Percentiles rank a stretch among this genome's conserved stretches.
Conservation (phyloP, 2,888 invertebrate genomes). For the Melikaiella ostensackeni region DNA sequence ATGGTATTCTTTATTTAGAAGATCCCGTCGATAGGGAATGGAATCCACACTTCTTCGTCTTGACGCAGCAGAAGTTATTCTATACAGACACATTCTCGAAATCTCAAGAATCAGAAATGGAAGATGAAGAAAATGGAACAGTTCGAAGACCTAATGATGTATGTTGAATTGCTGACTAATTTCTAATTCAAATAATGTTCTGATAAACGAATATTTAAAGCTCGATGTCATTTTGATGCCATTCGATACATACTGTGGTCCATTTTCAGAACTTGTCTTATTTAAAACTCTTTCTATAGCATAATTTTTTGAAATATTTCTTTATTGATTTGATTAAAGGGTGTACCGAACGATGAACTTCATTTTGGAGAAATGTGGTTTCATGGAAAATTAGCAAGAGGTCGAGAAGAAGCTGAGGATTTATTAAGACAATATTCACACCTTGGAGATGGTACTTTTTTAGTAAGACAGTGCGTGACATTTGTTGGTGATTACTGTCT, state of each 20-base stretch:
- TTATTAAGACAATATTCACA: slow-evolving; percentile 86
- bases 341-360: slow-evolving; percentile 90
- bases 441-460: slow-evolving; percentile 93
- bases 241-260: too few relatives aligned
- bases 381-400: slow-evolving; percentile 90
- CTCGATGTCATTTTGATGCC: too few relatives aligned
- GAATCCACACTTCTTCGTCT: slow-evolving; percentile 95
- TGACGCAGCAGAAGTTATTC: slow-evolving; percentile 92
- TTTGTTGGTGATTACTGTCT: slow-evolving; percentile 97
- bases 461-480: slow-evolving; percentile 95
- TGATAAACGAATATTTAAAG: too few relatives aligned
- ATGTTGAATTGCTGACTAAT: slow-evolving; percentile 11
- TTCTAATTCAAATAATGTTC: too few relatives aligned
- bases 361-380: slow-evolving; percentile 97
- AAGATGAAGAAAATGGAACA: slow-evolving; percentile 78
- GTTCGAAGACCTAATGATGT: slow-evolving; percentile 68
- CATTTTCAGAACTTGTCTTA: not conserved
- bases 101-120: slow-evolving; percentile 77
- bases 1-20: slow-evolving; percentile 92
- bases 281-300: not conserved
- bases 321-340: slow-evolving; percentile 68
- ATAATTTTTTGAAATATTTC: not conserved
- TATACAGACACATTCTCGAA: slow-evolving; percentile 86
- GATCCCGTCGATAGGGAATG: slow-evolving; percentile 94
- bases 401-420: slow-evolving; percentile 85